Base-by-base conservation (phyloP, 2,113 vertebrate species). In the Oxygymnocypris stewartii region DNA sequence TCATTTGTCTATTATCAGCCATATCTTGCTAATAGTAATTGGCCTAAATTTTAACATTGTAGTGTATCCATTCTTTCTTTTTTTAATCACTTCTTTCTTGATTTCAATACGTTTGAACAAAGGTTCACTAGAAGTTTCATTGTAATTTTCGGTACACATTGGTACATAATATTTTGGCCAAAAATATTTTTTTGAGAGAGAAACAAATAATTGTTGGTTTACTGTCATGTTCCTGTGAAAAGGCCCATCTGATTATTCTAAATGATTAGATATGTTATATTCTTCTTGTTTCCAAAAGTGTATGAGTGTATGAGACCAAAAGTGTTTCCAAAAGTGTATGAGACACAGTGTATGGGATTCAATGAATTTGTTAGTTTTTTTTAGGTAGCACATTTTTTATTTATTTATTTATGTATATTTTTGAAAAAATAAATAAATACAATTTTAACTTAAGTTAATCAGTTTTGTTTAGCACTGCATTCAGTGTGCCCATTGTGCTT, bases 401-500 rank as follows among this genome's bases (percentile, higher is more conserved):
- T 51, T 16, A 5, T 51, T 14, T 16, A 5, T 31, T 31, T 31
- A 1, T n/a, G n/a, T n/a, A n/a, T 31, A 31, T 31, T 31, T 31
- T 31, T 31, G 28, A 31, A 31, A 31, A 31, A 51, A 54, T 4
- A 54, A 54, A 54, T 54, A 4, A 54, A 31, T 31, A 31, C 28
- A 54, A 54, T 18, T 54, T 31, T 47, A 14, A 47, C 49, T 67
- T 84, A 35, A 81, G 75, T 84, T 87, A 87, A 86, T 79, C 84
- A 77, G 74, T 84, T 79, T 77, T 20, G 51, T 74, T 31, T 79
- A 79, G 86, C 40, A 20, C 57, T 54, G 49, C 54, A 59, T 84
- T 79, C 31, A 10, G 74, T 85, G 73, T 31, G 14, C 18, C 51
- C 85, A 25, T 84, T 59, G 16, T 81, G 23, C 79, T 28, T 61